Base-by-base conservation (phyloP, 2,888 invertebrate genomes). In the Thera obeliscata region DNA sequence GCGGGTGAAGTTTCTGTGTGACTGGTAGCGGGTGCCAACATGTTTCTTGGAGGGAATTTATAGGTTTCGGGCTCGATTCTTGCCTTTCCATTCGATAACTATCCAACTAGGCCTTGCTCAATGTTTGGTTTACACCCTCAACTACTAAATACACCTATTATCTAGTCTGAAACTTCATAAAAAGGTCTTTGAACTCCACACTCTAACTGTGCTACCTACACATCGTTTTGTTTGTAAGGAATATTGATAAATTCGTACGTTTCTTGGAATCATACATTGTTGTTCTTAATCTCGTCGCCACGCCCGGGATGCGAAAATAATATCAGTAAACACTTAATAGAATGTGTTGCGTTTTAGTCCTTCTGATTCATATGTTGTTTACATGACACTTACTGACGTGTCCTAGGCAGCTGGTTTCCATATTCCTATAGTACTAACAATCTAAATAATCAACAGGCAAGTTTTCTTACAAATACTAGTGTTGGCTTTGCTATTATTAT, bases 1-100 rank as follows among this genome's bases (percentile, higher is more conserved):
- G 52, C 43, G 59, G 72, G 75, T 68, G 64, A 62, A 43, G 3
- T 49, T 3, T 50, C 50, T 6, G 22, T 5, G 22, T 22, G 8
- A 22, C 43, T 41, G 43, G 49, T 41, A 22, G 46, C 43, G 73
- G 71, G 71, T 90, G 90, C 89, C 90, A 91, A 88, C 90, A 85
- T 86, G 91, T 87, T 84, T 84, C 81, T 72, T 67, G 41, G 52
- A 62, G 8, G 54, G 52, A 67, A 49, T 41, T 57, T 66, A 68
- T 59, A 50, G 71, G 67, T 64, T 74, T 70, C 33, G 70, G 64
- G 59, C 67, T 59, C 35, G 63, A 73, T 75, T 77, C 59, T 61
- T 35, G 46, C 71, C 74, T 78, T 77, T 76, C 70, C 70, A 71
- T 58, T 58, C 3, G 57, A 41, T 73, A 74, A 70, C 76, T 70